Percentiles rank a stretch among this genome's conserved stretches.
Conservation (phyloP, 2,797 vertebrate species). For the Mus spretus region DNA sequence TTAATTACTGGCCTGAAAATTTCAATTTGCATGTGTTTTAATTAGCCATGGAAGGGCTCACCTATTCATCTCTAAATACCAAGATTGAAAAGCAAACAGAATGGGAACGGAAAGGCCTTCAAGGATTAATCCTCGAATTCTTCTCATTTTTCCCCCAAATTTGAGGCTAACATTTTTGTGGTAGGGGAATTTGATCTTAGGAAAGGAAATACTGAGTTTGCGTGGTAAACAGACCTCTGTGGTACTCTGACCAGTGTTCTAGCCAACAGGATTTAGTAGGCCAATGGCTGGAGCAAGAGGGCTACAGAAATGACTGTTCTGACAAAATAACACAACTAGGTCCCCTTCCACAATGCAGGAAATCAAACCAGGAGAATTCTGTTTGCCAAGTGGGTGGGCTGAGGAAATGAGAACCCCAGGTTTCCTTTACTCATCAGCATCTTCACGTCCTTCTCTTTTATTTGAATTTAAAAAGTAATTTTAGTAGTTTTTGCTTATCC, state of each 20-base stretch:
- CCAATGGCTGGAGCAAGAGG: neutral
- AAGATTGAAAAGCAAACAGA: conserved; percentile 70
- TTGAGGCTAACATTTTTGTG: conserved; percentile 65
- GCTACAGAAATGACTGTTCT: neutral
- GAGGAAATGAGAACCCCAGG: neutral
- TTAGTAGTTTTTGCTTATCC: conserved; percentile 50
- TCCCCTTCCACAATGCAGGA: conserved; percentile 7
- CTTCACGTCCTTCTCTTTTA: neutral
- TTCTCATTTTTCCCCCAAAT: conserved; percentile 52
- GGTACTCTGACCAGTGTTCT: conserved; percentile 55
- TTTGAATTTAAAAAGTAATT: conserved; percentile 24
- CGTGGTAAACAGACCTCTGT: conserved; percentile 56
- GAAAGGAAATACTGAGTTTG: conserved; percentile 36
- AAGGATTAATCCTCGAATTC: conserved; percentile 72
- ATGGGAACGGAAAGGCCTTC: neutral
- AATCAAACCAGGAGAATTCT: neutral
- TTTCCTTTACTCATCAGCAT: neutral
- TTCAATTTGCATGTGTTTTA: conserved; percentile 75
- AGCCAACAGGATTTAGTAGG: conserved; percentile 54
- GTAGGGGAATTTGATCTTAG: conserved; percentile 50
- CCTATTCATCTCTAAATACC: conserved; percentile 70
- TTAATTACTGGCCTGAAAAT: conserved; percentile 71
- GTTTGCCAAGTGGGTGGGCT: neutral
- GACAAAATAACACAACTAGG: conserved; percentile 24
- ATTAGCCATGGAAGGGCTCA: conserved; percentile 71